phyloP scores from a whole-genome alignment of 2,888 invertebrate species.

The Trisateles emortualis region DNA sequence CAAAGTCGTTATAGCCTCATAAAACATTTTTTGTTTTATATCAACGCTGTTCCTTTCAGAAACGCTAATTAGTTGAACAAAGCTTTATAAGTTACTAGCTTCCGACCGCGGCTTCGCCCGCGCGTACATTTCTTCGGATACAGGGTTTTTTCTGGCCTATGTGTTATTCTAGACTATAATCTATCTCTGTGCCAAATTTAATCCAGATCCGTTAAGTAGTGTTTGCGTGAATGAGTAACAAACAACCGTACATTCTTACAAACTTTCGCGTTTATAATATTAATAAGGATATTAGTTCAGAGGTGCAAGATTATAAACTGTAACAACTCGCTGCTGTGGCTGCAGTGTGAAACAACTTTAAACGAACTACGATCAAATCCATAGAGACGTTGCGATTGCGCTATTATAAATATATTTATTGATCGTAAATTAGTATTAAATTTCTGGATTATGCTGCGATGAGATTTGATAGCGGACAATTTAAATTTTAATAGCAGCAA shows the following conservation, averaged over 20 bases:
- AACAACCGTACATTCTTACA: too few relatives aligned
- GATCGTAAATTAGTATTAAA: conserved; percentile 69
- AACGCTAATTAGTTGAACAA: not conserved
- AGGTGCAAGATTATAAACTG: not conserved
- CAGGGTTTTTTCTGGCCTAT: too few relatives aligned
- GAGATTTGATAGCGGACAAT: conserved; percentile 68
- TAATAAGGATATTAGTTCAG: not conserved
- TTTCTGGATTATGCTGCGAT: conserved; percentile 67
- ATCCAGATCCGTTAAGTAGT: too few relatives aligned
- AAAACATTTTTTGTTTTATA: not conserved
- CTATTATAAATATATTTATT: conserved; percentile 66
- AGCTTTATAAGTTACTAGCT: not conserved
- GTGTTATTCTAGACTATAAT: too few relatives aligned
- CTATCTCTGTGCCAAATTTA: too few relatives aligned
- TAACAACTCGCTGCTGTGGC: not conserved
- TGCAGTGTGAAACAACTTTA: conserved; percentile 30
- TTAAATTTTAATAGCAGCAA: conserved; percentile 71
- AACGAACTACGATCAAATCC: conserved; percentile 37
- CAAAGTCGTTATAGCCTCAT: not conserved
- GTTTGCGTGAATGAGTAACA: too few relatives aligned
- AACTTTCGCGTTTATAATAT: too few relatives aligned
- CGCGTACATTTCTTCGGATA: too few relatives aligned
- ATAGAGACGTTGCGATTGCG: conserved; percentile 56
- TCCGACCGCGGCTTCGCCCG: too few relatives aligned
- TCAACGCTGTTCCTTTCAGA: not conserved